phyloP scores from a whole-genome alignment of 1,140 invertebrate genomes.

The Drosophila lacteicornis region DNA sequence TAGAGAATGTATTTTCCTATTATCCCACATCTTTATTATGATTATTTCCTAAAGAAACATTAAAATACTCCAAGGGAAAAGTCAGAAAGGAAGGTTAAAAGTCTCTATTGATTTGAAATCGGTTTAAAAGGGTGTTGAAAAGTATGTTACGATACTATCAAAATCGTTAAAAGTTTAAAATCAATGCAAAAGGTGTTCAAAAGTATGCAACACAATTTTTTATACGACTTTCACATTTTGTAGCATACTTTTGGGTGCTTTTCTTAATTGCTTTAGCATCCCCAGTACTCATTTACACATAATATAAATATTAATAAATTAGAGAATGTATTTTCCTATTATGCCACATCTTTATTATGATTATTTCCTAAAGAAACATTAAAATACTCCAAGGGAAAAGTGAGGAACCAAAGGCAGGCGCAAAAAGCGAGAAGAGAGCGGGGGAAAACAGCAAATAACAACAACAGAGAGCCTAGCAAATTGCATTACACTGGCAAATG shows the following conservation, averaged over 20 bases:
- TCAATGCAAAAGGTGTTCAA: too few relatives aligned
- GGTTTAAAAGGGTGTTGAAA: too few relatives aligned
- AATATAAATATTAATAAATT: neutral
- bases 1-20: neutral
- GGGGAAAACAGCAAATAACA: neutral
- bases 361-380: neutral
- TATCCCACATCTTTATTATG: neutral
- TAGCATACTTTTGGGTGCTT: too few relatives aligned
- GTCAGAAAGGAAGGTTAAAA: too few relatives aligned
- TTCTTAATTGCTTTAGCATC: too few relatives aligned
- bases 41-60: neutral
- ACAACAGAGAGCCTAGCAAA: slow-evolving; percentile 19
- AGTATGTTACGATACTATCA: too few relatives aligned
- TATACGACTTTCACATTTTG: too few relatives aligned
- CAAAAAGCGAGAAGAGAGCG: too few relatives aligned
- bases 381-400: neutral
- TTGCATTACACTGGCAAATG: slow-evolving; percentile 39
- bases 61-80: neutral
- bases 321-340: neutral
- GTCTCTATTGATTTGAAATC: too few relatives aligned
- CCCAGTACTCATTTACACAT: too few relatives aligned
- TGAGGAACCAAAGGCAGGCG: neutral
- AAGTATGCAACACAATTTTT: too few relatives aligned
- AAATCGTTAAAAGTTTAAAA: too few relatives aligned
- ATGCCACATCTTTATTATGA: neutral